Conservation (phyloP, 2,797 vertebrate genomes). For the Hirundo rustica region DNA sequence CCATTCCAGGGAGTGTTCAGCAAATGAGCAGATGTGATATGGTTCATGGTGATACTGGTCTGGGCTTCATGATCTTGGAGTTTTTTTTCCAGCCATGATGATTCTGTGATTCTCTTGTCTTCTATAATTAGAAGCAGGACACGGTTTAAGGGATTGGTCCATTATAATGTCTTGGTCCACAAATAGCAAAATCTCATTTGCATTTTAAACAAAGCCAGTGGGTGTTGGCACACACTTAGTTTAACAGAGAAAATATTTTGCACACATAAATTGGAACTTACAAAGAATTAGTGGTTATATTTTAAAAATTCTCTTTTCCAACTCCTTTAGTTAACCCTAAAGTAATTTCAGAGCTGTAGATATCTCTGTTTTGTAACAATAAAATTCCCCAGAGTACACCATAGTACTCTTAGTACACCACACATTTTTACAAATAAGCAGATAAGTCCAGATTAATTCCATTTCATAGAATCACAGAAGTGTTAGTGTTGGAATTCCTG, state of each 20-base stretch:
- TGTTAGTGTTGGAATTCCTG: neutral
- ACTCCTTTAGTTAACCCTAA: neutral
- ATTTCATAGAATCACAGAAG: neutral
- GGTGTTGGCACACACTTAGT: neutral
- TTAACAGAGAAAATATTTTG: neutral
- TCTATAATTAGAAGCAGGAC: neutral
- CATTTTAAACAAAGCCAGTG: neutral
- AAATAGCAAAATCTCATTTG: neutral
- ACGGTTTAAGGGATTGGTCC: neutral
- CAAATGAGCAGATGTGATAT: neutral
- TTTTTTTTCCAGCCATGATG: neutral
- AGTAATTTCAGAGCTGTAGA: neutral
- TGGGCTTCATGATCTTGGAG: neutral
- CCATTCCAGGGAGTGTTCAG: neutral
- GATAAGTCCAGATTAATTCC: neutral
- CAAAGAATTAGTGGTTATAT: neutral
- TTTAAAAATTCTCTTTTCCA: neutral
- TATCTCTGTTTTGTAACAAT: neutral
- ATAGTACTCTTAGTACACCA: neutral
- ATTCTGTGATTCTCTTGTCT: neutral
- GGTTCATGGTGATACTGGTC: neutral
- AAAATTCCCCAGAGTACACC: neutral
- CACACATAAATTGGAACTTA: neutral
- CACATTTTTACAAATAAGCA: neutral
- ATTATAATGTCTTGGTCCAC: rapidly evolving